Evolutionary conservation across 2,113 vertebrate genomes (phyloP).

Genomic region (Pelusios castaneus): DNA sequence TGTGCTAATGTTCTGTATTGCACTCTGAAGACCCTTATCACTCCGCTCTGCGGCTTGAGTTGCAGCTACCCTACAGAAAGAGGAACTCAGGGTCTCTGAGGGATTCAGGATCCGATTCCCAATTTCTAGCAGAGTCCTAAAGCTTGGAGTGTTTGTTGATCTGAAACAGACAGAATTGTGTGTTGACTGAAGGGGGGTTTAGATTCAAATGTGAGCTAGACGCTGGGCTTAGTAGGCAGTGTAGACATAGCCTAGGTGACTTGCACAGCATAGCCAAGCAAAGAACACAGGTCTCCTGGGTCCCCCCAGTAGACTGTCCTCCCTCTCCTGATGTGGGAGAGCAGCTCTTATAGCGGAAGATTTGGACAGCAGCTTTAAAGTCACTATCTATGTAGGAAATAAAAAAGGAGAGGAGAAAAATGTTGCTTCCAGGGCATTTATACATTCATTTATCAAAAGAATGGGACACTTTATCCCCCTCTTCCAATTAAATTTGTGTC

Average conservation of each 20-base stretch:
- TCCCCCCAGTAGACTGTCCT: neutral
- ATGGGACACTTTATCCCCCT: conserved; percentile 69
- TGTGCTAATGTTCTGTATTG: neutral
- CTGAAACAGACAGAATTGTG: neutral
- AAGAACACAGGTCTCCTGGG: neutral
- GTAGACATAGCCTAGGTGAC: neutral
- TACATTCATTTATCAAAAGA: conserved; percentile 70
- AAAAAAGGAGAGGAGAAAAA: neutral
- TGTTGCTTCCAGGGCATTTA: conserved; percentile 70
- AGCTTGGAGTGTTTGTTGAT: neutral
- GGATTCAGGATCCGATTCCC: neutral
- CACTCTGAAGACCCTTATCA: neutral
- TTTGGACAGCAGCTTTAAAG: neutral
- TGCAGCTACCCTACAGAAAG: too few species aligned
- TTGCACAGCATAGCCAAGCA: neutral
- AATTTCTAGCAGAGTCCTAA: neutral
- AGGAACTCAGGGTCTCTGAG: neutral
- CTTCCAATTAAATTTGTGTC: conserved; percentile 68
- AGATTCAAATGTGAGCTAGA: neutral
- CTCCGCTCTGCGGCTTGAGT: too few species aligned
- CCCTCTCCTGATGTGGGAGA: neutral
- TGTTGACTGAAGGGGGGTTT: neutral
- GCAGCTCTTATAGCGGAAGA: fast-evolving
- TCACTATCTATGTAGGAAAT: neutral
- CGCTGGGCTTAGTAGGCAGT: too few species aligned